phyloP scores from a whole-genome alignment of 2,797 vertebrate genomes.

The Pterois miles region DNA sequence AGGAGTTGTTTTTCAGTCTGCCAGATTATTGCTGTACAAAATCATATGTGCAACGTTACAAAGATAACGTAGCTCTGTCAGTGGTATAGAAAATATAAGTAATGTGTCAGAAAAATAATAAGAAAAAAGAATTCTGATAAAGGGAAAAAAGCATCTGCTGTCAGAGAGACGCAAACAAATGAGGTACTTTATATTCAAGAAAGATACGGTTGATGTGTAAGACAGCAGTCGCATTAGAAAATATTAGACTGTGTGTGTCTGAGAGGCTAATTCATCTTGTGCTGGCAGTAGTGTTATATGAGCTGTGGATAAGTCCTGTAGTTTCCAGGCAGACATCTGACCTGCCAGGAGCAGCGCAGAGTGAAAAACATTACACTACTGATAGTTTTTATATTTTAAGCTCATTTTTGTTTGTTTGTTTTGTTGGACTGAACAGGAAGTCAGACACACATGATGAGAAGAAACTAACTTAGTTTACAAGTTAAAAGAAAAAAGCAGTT shows the following conservation, averaged over 20 bases:
- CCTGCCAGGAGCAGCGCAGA: slow-evolving; percentile 32
- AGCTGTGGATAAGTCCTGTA: slow-evolving; percentile 25
- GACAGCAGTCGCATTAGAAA: slow-evolving; percentile 32
- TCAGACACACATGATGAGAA: neutral
- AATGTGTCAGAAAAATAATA: slow-evolving; percentile 33
- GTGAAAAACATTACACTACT: slow-evolving; percentile 24
- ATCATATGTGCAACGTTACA: neutral
- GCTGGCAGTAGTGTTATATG: slow-evolving; percentile 27
- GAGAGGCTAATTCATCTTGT: slow-evolving; percentile 49
- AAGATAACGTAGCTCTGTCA: slow-evolving; percentile 9
- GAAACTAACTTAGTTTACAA: neutral
- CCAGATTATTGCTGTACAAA: slow-evolving; percentile 11
- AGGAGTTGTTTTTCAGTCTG: slow-evolving; percentile 12
- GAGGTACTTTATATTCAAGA: slow-evolving; percentile 27
- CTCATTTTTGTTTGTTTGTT: neutral
- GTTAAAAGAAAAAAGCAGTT: neutral
- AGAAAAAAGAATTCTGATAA: slow-evolving; percentile 22
- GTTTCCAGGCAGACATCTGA: slow-evolving; percentile 31
- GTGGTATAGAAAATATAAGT: slow-evolving; percentile 11
- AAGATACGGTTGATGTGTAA: slow-evolving; percentile 26
- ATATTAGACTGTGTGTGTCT: slow-evolving; percentile 7
- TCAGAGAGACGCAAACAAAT: slow-evolving; percentile 39
- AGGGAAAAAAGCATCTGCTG: slow-evolving; percentile 16
- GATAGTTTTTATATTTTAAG: slow-evolving; percentile 3
- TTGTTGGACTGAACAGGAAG: neutral